Conservation (phyloP, 2,888 invertebrate species). For the Nomada fabriciana region DNA sequence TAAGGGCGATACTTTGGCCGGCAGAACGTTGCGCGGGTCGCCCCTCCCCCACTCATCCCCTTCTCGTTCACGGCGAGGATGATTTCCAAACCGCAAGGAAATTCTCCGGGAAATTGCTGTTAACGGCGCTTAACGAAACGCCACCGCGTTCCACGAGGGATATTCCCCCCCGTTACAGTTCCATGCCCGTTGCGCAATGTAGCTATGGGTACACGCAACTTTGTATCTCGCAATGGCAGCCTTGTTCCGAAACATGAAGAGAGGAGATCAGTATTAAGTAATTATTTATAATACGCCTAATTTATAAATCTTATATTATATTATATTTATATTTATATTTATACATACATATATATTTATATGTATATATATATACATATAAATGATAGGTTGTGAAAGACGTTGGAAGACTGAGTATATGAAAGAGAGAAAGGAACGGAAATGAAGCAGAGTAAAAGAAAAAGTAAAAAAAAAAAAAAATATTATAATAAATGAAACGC, state of each 20-base stretch:
- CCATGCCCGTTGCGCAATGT: constrained; percentile 43
- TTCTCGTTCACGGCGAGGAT: constrained; percentile 1
- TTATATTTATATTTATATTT: constrained; percentile 57
- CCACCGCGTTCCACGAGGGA: not conserved
- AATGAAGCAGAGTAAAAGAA: constrained; percentile 38
- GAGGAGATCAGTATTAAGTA: constrained; percentile 64
- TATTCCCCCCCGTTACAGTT: constrained; percentile 30
- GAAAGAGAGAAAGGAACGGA: constrained; percentile 20
- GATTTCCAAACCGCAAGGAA: constrained; percentile 32
- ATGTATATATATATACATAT: constrained; percentile 17
- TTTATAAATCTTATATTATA: constrained; percentile 61
- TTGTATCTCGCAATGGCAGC: constrained; percentile 46
- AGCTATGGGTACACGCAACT: constrained; percentile 6
- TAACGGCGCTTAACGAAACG: not conserved
- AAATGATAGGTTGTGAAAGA: constrained; percentile 79
- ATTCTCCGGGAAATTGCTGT: constrained; percentile 45
- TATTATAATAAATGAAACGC: not conserved
- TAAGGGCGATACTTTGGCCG: constrained; percentile 52
- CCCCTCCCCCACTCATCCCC: constrained; percentile 10
- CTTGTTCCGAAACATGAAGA: constrained; percentile 48
- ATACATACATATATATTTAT: not conserved
- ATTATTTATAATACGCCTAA: constrained; percentile 55
- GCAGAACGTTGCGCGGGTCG: constrained; percentile 8
- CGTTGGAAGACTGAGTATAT: constrained; percentile 82
- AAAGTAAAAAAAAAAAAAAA: constrained; percentile 43